Percentiles rank a stretch among this genome's conserved stretches.
phyloP scores from a whole-genome alignment of 1,140 invertebrate genomes.

The Pseudomyrmex dendroicus region DNA sequence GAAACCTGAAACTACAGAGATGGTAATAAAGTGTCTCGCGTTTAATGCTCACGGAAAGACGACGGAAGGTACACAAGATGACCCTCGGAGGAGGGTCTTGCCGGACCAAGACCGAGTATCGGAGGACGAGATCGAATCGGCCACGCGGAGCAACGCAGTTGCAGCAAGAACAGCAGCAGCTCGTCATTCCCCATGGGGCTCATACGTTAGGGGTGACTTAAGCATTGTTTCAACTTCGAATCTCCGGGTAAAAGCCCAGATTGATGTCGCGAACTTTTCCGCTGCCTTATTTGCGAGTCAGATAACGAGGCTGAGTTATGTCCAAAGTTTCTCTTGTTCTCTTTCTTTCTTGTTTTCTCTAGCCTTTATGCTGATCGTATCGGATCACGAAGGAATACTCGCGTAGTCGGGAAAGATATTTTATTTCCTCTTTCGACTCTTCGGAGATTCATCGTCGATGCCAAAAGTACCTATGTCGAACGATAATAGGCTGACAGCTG shows the following conservation, averaged over 20 bases:
- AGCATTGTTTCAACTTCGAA: constrained; percentile 86
- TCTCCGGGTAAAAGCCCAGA: constrained; percentile 83
- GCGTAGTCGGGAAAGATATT: constrained; percentile 60
- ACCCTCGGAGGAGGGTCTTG: constrained; percentile 15
- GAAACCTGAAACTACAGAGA: constrained; percentile 60
- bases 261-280: constrained; percentile 86
- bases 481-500: constrained; percentile 64
- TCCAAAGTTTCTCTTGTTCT: constrained; percentile 79
- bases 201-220: constrained; percentile 85
- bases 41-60: constrained; percentile 33
- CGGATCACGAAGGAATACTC: constrained; percentile 53
- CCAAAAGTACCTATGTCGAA: constrained; percentile 60
- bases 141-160: constrained; percentile 34
- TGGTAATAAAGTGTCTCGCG: constrained; percentile 69
- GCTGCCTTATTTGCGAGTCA: constrained; percentile 86
- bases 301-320: constrained; percentile 86
- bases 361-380: constrained; percentile 59
- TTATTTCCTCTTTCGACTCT: constrained; percentile 67
- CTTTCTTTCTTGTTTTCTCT: constrained; percentile 11
- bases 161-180: neutral
- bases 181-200: constrained; percentile 78
- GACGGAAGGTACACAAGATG: neutral
- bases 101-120: constrained; percentile 26
- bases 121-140: constrained; percentile 82
- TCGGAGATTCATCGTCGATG: constrained; percentile 66